A percentile compares a stretch with the other conserved stretches of the same genome.
These are phyloP conservation scores for Spicauda simplicius DNA, from an alignment of 2,888 invertebrate genomes.

Conservation along the genomic window DNA sequence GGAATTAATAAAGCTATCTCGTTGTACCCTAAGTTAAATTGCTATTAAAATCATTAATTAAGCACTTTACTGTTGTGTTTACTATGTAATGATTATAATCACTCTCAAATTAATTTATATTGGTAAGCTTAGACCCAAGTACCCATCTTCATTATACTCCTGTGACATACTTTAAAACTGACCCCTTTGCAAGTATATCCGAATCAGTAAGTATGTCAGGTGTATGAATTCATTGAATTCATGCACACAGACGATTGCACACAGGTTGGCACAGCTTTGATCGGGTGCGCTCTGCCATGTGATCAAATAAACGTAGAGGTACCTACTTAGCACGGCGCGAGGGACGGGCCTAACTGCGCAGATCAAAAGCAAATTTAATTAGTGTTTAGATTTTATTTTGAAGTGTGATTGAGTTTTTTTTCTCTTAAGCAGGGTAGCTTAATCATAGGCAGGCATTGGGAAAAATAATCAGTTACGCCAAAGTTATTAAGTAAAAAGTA, in stretches of 20 bases:
- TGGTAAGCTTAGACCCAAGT: too few relatives aligned
- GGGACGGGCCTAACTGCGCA: conserved; percentile 3
- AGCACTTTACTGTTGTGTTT: too few relatives aligned
- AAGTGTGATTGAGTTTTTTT: neutral
- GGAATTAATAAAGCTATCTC: too few relatives aligned
- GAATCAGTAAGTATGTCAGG: conserved; percentile 63
- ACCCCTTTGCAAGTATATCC: conserved; percentile 27
- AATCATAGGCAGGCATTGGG: too few relatives aligned
- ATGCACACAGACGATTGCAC: conserved; percentile 70
- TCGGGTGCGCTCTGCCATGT: conserved; percentile 76
- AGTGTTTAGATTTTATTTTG: neutral
- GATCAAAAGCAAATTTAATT: conserved; percentile 17
- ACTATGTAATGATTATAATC: too few relatives aligned
- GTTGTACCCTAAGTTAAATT: too few relatives aligned
- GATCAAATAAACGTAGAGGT: conserved; percentile 64
- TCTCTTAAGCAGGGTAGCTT: neutral
- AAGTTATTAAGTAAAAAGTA: too few relatives aligned
- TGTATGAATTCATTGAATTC: conserved; percentile 75
- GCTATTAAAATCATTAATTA: too few relatives aligned
- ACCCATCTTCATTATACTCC: neutral
- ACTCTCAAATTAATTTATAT: too few relatives aligned
- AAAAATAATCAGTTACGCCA: too few relatives aligned
- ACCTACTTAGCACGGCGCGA: conserved; percentile 46
- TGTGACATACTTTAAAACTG: conserved; percentile 6
- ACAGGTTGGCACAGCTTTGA: conserved; percentile 70